Evolutionary conservation across 2,113 vertebrate species (phyloP).

Genomic region (Chlamydotis undulata): DNA sequence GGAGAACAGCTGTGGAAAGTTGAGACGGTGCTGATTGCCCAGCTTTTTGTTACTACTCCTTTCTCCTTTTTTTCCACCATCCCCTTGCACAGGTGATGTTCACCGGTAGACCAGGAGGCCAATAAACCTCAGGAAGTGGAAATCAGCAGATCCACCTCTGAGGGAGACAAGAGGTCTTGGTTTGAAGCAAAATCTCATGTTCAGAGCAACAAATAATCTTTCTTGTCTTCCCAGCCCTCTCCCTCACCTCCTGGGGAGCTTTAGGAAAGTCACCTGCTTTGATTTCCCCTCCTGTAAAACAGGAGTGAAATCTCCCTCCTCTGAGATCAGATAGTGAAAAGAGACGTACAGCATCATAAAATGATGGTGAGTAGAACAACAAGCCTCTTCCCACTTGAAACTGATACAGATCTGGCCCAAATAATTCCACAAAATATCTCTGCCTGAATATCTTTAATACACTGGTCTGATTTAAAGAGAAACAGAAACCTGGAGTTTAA

Average conservation of each 20-base stretch:
- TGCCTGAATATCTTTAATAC: background rate
- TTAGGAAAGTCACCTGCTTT: background rate
- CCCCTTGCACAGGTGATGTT: background rate
- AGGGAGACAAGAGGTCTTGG: background rate
- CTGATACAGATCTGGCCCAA: background rate
- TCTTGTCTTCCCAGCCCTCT: background rate
- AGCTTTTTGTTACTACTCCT: background rate
- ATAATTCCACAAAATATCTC: background rate
- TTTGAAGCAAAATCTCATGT: background rate
- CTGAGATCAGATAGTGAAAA: background rate
- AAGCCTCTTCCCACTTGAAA: background rate
- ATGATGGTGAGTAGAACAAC: background rate
- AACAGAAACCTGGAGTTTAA: constrained; percentile 2
- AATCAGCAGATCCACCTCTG: background rate
- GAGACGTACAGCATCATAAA: background rate
- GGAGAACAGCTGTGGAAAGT: background rate
- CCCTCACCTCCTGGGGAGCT: background rate
- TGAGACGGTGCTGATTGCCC: background rate
- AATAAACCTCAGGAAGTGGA: background rate
- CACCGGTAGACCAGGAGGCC: background rate
- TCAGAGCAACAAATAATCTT: background rate
- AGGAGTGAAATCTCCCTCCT: background rate
- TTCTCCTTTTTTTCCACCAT: background rate
- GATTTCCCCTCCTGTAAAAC: background rate
- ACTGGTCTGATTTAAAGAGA: constrained; percentile 15